Percentiles rank a stretch among this genome's conserved stretches.
Evolutionary conservation across 2,888 invertebrate species (phyloP).

Genomic region (Aricia artaxerxes): DNA sequence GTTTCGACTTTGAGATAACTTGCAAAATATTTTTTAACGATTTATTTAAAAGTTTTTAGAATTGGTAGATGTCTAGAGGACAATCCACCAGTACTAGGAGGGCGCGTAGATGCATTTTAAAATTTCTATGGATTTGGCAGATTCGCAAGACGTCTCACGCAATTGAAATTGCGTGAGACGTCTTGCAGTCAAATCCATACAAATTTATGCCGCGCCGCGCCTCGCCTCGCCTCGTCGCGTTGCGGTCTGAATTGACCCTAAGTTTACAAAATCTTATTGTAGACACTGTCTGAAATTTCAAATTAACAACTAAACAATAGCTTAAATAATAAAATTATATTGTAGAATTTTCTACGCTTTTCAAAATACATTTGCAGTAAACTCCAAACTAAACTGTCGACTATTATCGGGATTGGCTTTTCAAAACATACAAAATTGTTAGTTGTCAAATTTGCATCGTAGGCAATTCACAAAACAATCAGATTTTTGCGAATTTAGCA

Average conservation of each 20-base stretch:
- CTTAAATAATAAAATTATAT: too few species aligned
- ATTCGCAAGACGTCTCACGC: too few species aligned
- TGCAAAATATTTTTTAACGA: not conserved
- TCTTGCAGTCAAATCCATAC: too few species aligned
- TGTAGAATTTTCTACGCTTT: not conserved
- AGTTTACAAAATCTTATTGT: not conserved
- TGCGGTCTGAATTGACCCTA: not conserved
- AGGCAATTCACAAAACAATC: slow-evolving; percentile 3
- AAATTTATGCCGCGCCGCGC: too few species aligned
- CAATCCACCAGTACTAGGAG: not conserved
- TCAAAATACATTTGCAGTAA: not conserved
- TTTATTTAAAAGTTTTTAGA: not conserved
- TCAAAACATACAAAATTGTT: not conserved
- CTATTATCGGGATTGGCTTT: not conserved
- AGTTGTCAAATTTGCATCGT: slow-evolving; percentile 3
- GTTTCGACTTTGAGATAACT: slow-evolving; percentile 12
- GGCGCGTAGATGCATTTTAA: too few species aligned
- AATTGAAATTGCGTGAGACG: too few species aligned
- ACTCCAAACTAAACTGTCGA: not conserved
- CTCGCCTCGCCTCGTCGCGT: too few species aligned
- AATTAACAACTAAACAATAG: not conserved
- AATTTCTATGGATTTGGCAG: too few species aligned
- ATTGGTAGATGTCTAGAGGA: not conserved
- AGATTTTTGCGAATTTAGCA: slow-evolving; percentile 5
- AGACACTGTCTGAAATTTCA: not conserved